Base-by-base conservation (phyloP, 2,888 invertebrate genomes). In the Eilema sororculum region DNA sequence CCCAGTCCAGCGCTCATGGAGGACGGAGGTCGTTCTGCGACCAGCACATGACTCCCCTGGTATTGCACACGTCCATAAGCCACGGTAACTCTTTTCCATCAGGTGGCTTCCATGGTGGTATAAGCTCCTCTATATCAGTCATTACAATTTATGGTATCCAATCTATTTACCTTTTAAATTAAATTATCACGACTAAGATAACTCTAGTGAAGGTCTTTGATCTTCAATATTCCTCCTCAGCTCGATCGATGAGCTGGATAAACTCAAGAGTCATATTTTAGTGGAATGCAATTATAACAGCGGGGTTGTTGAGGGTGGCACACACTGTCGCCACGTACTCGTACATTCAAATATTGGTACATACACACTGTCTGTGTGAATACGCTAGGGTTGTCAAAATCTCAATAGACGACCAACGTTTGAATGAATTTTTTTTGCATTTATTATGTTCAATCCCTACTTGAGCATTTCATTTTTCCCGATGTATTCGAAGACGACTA, bases 271-370 rank as follows among this genome's bases (percentile, higher is more conserved):
- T 91, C 90, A 94, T 93, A 94, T 92, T 93, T 94, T 93, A 92
- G 90, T 86, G 92, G 93, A 95, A 95, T 95, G 95, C 93, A 95
- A 95, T 95, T 94, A 94, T 92, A 93, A 90, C 89, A 85, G 84
- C 78, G 84, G 85, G 90, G 91, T 91, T 91, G 91, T 91, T 88
- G 87, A 89, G 91, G 90, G 90, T 84, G 85, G 78, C 78, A 52
- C 87, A 86, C 90, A 90, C 83, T 84, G 82, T 84, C 83, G 82
- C 83, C 78, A 81, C 83, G 76, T 85, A 87, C 87, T 82, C 89
- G 80, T 87, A 91, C 91, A 92, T 88, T 88, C 87, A 88, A 90
- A 92, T 91, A 85, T 87, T 82, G 85, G 82, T 85, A 80, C 77
- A 78, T 86, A 84, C 82, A 82, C 76, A 72, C 80, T 81, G 84